Conservation (phyloP, 2,888 invertebrate genomes). For the Dicycla oo region DNA sequence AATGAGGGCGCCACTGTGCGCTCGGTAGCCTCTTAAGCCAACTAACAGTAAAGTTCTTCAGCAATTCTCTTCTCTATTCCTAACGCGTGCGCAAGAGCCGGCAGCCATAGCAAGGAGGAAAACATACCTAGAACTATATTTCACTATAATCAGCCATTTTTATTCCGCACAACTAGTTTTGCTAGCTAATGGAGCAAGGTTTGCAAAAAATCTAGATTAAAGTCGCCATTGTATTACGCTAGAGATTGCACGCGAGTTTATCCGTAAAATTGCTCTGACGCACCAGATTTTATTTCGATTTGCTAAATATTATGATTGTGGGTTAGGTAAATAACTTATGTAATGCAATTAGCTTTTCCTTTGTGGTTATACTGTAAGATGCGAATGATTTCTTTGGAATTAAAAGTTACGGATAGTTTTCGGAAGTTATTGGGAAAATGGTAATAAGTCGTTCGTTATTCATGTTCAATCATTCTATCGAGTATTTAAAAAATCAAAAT, state of each 20-base stretch:
- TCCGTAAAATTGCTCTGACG: constrained; percentile 42
- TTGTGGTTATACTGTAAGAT: constrained; percentile 18
- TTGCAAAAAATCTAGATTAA: constrained; percentile 55
- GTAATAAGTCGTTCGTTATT: no score
- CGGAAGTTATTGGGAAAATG: background rate
- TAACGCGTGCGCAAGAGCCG: constrained; percentile 14
- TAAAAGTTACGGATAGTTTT: background rate
- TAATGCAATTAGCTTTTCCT: constrained; percentile 16
- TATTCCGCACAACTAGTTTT: constrained; percentile 55
- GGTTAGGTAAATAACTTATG: constrained; percentile 32
- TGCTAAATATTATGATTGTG: constrained; percentile 42
- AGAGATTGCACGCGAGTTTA: constrained; percentile 37
- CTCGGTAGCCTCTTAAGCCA: background rate
- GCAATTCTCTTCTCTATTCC: constrained; percentile 28
- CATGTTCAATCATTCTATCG: no score
- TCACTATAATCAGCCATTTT: constrained; percentile 49
- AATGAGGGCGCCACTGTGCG: no score
- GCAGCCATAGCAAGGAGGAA: constrained; percentile 23
- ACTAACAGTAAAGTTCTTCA: constrained; percentile 20
- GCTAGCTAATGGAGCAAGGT: constrained; percentile 45
- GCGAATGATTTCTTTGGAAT: constrained; percentile 23
- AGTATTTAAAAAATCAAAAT: background rate
- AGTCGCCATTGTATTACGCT: constrained; percentile 39
- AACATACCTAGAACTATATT: constrained; percentile 49
- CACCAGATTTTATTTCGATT: constrained; percentile 30